Percentiles rank a stretch among this genome's conserved stretches.
These are phyloP conservation scores for Gallinago paraguaiae DNA, from an alignment of 2,113 vertebrate genomes.

Conservation along the genomic window DNA sequence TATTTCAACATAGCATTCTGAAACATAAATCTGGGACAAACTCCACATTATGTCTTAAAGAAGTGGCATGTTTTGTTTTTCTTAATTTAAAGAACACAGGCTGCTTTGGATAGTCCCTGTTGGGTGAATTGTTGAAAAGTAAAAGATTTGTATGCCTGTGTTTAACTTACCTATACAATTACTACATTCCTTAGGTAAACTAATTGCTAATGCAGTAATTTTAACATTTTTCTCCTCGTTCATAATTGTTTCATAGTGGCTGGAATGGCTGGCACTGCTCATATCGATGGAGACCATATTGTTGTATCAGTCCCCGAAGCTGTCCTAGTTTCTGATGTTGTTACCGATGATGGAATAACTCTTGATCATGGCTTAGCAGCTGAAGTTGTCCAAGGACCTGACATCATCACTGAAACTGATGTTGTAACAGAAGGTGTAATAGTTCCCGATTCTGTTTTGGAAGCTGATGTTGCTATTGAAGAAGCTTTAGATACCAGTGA, in stretches of 20 bases:
- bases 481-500: constrained; percentile 87
- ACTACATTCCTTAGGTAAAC: neutral
- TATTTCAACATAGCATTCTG: neutral
- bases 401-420: constrained; percentile 84
- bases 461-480: constrained; percentile 91
- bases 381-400: constrained; percentile 90
- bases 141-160: neutral
- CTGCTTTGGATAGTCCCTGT: neutral
- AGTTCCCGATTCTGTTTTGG: constrained; percentile 88
- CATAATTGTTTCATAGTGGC: constrained; percentile 80
- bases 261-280: constrained; percentile 96
- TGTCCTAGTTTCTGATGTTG: constrained; percentile 94
- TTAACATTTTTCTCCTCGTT: constrained; percentile 56
- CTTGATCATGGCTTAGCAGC: constrained; percentile 91
- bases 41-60: neutral
- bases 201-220: neutral
- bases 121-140: neutral
- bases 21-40: neutral
- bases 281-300: constrained; percentile 97
- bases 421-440: constrained; percentile 89
- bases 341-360: constrained; percentile 93
- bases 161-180: neutral
- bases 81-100: neutral
- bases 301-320: constrained; percentile 97
- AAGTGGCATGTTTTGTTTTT: neutral